These are phyloP conservation scores for Epinotia nisella DNA, from an alignment of 2,888 invertebrate species.

Conservation along the genomic window DNA sequence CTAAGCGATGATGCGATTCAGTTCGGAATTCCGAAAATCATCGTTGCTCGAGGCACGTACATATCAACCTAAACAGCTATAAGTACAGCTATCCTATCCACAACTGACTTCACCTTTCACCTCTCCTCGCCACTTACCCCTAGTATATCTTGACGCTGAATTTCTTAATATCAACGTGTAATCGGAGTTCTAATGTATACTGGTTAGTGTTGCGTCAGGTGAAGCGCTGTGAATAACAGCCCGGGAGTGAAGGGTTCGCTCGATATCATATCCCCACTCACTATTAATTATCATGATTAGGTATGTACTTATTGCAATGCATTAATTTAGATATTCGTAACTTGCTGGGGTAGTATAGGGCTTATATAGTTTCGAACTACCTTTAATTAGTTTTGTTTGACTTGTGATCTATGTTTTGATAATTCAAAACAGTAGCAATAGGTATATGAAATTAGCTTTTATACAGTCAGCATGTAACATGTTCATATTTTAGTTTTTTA, in stretches of 20 bases:
- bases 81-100: conserved; percentile 2
- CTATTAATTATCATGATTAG: conserved; percentile 36
- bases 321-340: conserved; percentile 19
- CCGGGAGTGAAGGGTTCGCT: conserved; percentile 30
- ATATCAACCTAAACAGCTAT: conserved; percentile 20
- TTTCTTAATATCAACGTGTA: background rate
- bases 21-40: conserved; percentile 76
- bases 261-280: conserved; percentile 19
- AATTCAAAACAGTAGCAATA: background rate
- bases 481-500: background rate
- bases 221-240: background rate
- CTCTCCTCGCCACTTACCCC: background rate
- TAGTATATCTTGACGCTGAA: background rate
- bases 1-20: conserved; percentile 74
- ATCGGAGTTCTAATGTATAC: background rate
- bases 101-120: background rate
- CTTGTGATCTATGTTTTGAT: too few species aligned
- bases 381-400: background rate
- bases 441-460: background rate
- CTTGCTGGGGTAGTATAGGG: background rate
- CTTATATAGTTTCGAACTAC: background rate
- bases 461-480: background rate
- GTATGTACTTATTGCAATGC: conserved; percentile 10
- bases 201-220: background rate
- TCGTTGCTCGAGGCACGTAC: conserved; percentile 52